Conservation (phyloP, 2,888 invertebrate genomes). For the Lasioglossum malachurum region DNA sequence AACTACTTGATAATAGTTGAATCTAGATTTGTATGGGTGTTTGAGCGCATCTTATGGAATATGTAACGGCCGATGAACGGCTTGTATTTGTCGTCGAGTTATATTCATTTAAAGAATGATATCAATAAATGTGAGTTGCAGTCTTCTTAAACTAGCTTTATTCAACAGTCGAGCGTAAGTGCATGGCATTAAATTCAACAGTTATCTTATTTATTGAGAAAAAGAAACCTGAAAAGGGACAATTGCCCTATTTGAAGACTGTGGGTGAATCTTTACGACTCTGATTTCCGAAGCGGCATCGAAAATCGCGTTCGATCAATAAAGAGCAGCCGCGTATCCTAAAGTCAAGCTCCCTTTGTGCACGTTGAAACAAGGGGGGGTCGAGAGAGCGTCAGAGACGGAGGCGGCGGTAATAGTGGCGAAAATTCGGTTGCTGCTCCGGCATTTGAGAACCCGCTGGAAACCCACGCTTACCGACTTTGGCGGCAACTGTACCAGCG, state of each 20-base stretch:
- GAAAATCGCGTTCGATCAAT: constrained; percentile 33
- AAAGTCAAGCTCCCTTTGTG: constrained; percentile 20
- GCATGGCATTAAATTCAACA: no score
- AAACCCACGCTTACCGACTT: constrained; percentile 71
- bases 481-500: constrained; percentile 71
- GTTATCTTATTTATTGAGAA: no score
- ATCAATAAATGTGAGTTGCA: no score
- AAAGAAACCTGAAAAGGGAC: background rate
- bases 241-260: background rate
- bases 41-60: no score
- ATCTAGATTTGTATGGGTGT: no score
- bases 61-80: no score
- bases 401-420: constrained; percentile 51
- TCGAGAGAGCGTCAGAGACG: background rate
- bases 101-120: no score
- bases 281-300: constrained; percentile 1
- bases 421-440: constrained; percentile 59
- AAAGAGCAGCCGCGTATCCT: constrained; percentile 9
- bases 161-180: no score
- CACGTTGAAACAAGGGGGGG: background rate
- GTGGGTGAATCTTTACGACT: background rate
- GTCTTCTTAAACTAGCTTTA: no score
- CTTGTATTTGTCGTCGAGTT: no score
- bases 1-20: no score
- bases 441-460: constrained; percentile 62